Evolutionary conservation across 2,888 invertebrate species (phyloP).

Genomic region (Caenorhabditis sulstoni): DNA sequence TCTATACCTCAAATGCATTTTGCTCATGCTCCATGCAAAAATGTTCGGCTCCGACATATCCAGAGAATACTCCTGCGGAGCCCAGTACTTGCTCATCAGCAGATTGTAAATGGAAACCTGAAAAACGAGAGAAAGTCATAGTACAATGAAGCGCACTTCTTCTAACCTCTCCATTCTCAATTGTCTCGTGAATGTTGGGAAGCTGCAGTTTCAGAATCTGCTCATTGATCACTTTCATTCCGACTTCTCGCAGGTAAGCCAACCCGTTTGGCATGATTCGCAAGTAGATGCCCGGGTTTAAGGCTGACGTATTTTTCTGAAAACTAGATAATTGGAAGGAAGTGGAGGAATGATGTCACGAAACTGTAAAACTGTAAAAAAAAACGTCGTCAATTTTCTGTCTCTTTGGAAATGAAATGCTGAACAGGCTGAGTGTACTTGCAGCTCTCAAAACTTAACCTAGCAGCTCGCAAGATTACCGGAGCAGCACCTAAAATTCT

Average conservation of each 20-base stretch:
- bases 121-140: not conserved
- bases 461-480: no score
- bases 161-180: constrained; percentile 77
- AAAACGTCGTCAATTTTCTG: no score
- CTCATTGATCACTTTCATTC: constrained; percentile 80
- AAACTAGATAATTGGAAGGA: no score
- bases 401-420: no score
- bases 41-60: constrained; percentile 78
- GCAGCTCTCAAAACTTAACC: no score
- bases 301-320: constrained; percentile 79
- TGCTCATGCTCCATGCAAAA: constrained; percentile 80
- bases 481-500: no score
- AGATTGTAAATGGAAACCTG: constrained; percentile 76
- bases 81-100: constrained; percentile 79
- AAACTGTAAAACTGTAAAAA: no score
- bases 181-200: constrained; percentile 77
- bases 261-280: constrained; percentile 80
- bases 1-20: constrained; percentile 78
- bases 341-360: no score
- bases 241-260: constrained; percentile 79
- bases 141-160: no score
- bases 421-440: no score
- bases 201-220: constrained; percentile 77
- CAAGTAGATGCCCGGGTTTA: constrained; percentile 78
- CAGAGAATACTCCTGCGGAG: constrained; percentile 78